These are phyloP conservation scores for Passer domesticus DNA, from an alignment of 2,113 vertebrate species.

Conservation along the genomic window DNA sequence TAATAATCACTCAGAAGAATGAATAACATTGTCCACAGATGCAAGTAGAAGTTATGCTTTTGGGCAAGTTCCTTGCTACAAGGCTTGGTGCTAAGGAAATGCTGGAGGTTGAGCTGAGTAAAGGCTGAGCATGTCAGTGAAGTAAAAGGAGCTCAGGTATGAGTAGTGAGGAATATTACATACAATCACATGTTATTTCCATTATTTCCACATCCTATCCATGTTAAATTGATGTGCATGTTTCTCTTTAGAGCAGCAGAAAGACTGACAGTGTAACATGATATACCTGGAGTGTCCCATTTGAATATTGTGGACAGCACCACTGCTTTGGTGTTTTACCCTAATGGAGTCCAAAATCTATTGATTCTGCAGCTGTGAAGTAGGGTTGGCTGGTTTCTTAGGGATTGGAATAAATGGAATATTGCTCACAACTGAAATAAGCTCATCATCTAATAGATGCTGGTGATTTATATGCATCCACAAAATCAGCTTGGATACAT, in stretches of 20 bases:
- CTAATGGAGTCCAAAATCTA: neutral
- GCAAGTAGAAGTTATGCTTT: neutral
- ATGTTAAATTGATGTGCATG: neutral
- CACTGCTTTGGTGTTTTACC: neutral
- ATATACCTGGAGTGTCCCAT: neutral
- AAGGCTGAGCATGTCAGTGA: neutral
- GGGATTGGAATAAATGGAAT: neutral
- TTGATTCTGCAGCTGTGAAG: neutral
- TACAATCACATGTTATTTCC: neutral
- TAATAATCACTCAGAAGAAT: neutral
- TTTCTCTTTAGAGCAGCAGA: neutral
- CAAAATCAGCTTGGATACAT: neutral
- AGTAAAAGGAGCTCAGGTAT: neutral
- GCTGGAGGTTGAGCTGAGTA: neutral
- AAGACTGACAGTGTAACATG: neutral
- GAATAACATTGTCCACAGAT: neutral
- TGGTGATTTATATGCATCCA: neutral
- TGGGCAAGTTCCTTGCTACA: neutral
- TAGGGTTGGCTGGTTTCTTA: neutral
- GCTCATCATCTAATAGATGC: neutral
- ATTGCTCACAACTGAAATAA: neutral
- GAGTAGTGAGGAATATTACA: neutral
- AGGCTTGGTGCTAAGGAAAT: too few relatives aligned
- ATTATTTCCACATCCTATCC: neutral
- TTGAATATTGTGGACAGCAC: neutral